A percentile compares a stretch with the other conserved stretches of the same genome.
phyloP scores from a whole-genome alignment of 2,797 vertebrate species.

The Sphenodon punctatus region DNA sequence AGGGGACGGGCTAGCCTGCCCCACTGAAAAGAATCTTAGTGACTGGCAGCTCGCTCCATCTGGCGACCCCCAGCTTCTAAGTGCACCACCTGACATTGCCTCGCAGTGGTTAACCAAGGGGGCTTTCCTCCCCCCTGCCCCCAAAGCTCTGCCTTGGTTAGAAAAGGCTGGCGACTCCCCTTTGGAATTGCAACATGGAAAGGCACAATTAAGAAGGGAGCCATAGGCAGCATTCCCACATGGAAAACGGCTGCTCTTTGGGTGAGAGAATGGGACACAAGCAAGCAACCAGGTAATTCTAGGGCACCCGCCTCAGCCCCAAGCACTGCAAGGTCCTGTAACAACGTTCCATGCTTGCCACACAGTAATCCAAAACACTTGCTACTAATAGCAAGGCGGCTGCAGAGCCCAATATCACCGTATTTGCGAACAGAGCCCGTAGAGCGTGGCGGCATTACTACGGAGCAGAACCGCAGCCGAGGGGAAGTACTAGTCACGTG shows the following conservation, averaged over 20 bases:
- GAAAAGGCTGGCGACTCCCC: constrained; percentile 10
- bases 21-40: constrained; percentile 41
- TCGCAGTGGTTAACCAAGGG: constrained; percentile 29
- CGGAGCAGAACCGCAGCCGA: too few species aligned
- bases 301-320: too few species aligned
- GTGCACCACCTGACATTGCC: constrained; percentile 13
- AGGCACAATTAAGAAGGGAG: not conserved
- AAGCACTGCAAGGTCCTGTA: too few species aligned
- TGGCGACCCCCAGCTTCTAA: constrained; percentile 20
- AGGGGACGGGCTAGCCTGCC: constrained; percentile 55
- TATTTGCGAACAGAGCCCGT: too few species aligned
- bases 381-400: too few species aligned
- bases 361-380: too few species aligned
- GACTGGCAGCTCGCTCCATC: constrained; percentile 12
- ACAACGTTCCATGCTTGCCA: too few species aligned
- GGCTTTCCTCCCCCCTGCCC: not conserved
- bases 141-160: not conserved
- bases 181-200: too few species aligned
- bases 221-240: not conserved
- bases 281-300: not conserved
- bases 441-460: too few species aligned
- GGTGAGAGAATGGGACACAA: not conserved
- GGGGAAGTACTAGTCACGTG: too few species aligned
- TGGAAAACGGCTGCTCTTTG: constrained; percentile 17
- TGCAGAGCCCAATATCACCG: too few species aligned